Percentiles rank a stretch among this genome's conserved stretches.
phyloP scores from a whole-genome alignment of 2,797 vertebrate genomes.

The Eurystomus glaucurus region DNA sequence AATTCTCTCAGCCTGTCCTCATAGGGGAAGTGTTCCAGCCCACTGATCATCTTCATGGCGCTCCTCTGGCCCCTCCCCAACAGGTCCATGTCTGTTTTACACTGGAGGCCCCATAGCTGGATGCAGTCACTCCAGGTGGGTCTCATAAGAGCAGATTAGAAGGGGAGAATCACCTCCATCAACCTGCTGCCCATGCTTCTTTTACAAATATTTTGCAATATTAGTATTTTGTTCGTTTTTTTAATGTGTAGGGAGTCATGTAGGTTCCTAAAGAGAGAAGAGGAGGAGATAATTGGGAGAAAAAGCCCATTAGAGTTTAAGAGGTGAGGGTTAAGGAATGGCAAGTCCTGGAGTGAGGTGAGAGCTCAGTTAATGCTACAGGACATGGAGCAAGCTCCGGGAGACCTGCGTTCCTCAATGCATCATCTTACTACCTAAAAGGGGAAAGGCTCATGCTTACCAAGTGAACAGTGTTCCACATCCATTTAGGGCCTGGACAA shows the following conservation, averaged over 20 bases:
- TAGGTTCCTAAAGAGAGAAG: background rate
- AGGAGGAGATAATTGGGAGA: background rate
- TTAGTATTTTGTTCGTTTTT: accelerated
- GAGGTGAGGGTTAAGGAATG: background rate
- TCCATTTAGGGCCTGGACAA: background rate
- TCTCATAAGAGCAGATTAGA: too few relatives aligned
- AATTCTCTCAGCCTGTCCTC: too few relatives aligned
- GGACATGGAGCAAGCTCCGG: background rate
- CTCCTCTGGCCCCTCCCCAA: too few relatives aligned
- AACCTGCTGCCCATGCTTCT: too few relatives aligned
- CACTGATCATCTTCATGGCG: too few relatives aligned
- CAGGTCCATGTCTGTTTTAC: too few relatives aligned
- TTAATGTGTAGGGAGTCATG: accelerated
- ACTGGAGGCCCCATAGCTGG: too few relatives aligned
- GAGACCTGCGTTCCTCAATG: background rate
- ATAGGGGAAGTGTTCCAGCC: too few relatives aligned
- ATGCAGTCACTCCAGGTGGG: too few relatives aligned
- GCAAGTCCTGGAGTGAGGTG: background rate
- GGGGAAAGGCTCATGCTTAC: background rate
- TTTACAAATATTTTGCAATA: background rate
- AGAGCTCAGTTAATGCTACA: background rate
- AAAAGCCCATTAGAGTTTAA: background rate
- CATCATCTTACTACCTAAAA: background rate
- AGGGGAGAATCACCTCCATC: too few relatives aligned
- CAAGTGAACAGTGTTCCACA: background rate